Evolutionary conservation across 2,888 invertebrate genomes (phyloP), one percentile per base, ranked within the genome.

Genomic region (Agrotis segetum): DNA sequence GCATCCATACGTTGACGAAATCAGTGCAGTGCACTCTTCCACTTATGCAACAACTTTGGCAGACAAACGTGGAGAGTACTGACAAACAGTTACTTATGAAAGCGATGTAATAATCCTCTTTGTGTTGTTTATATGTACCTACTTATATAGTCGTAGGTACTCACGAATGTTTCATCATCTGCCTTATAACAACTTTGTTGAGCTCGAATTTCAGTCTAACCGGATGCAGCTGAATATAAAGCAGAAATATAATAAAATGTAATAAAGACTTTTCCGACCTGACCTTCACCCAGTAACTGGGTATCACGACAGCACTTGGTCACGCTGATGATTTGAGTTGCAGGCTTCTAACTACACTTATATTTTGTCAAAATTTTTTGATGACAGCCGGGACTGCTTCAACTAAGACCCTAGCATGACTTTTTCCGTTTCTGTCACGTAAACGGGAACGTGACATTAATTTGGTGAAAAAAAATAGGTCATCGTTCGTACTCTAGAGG

Each of bases 1-100:
- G 87, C 88, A 88, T 88, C 90, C 88, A 88, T 88, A 89, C 86
- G 90, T 93, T 94, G 94, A 94, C 93, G 94, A 94, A 94, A 94
- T 93, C 93, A 93, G 94, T 94, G 91, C 94, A 94, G 80, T 82
- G 87, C 87, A 88, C 85, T 85, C 89, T 91, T 90, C 89, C 85
- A 83, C 67, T 93, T 92, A 90, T 89, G 89, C 87, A 93, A 93
- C 74, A 69, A 72, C 79, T 92, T 93, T 88, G 73, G 90, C 88
- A 92, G 92, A 89, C 85, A 86, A 81, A 88, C 87, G 85, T 83
- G 87, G 88, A 88, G 87, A 88, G 87, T 86, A 85, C 78, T 62
- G 58, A 49, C 72, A 73, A 76, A 72, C 55, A 59, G 71, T 60
- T 65, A 71, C 75, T 77, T 71, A 74, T 65, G 77, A 77, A 81